Base-by-base conservation (phyloP, 35 echinoderm and acorn worm species). In the Heliocidaris tuberculata region DNA sequence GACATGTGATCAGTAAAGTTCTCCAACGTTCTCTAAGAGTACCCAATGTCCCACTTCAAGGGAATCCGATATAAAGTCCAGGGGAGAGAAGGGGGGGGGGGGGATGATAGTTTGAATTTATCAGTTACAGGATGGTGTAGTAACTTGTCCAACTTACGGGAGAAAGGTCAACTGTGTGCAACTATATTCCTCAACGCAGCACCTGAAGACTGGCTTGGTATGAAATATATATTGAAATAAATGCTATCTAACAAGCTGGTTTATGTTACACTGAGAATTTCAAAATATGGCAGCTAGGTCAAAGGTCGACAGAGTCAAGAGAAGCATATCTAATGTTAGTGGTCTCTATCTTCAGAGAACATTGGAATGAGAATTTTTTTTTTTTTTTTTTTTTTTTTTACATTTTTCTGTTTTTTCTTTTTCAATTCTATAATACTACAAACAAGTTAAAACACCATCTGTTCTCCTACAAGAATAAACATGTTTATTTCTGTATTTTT, bases 371-470 rank as follows among this genome's bases (percentile, higher is more conserved):
- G 47, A 32, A 17, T 89, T 89, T 89, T 89, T 89, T 88, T 88
- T 88, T 89, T 29, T 85, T 85, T 89, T 87, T 87, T 87, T 87
- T 87, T 87, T 89, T 32, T 89, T 32, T 6, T 17, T n/a, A 32
- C 12, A 21, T 47, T 89, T 89, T 89, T 89, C 65, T 27, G 27
- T 78, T 89, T 89, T 89, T 89, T 48, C 87, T 89, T 89, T 89
- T 89, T 89, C 87, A 89, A 89, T 17, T 89, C 87, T 89, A 89
- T 89, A 89, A 89, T 89, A 89, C 87, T 89, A 89, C 87, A 89
- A 89, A 89, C 87, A 89, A 32, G 47, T 89, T 89, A 89, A 89
- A 89, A 89, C 87, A 89, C 47, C 47, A n/a, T n/a, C 31, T 89
- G 19, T 89, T 48, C 87, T 31, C 31, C 87, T 89, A 89, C 87